These are phyloP conservation scores for Apis cerana DNA, from an alignment of 1,140 invertebrate species.

Conservation along the genomic window DNA sequence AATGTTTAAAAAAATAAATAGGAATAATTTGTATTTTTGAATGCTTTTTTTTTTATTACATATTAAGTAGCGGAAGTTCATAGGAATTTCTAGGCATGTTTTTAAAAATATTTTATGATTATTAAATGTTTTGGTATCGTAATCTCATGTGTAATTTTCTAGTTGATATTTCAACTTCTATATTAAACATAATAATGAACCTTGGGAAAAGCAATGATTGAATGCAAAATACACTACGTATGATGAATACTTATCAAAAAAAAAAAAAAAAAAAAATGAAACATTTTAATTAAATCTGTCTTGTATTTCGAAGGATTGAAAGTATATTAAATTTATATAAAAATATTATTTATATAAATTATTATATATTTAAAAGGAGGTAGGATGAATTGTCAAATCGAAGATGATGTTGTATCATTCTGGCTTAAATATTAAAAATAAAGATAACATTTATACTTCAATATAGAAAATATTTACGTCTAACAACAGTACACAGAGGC, in stretches of 20 bases:
- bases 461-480: background rate
- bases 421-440: background rate
- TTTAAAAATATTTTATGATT: background rate
- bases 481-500: conserved; percentile 20
- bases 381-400: background rate
- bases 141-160: background rate
- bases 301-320: no score
- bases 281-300: background rate
- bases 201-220: background rate
- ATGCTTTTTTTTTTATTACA: no score
- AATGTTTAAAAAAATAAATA: no score
- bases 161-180: background rate
- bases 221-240: background rate
- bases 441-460: background rate
- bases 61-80: no score
- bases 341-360: no score
- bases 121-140: background rate
- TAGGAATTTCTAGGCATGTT: background rate
- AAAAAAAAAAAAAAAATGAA: background rate
- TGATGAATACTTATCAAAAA: background rate
- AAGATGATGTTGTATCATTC: background rate
- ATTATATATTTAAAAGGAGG: background rate
- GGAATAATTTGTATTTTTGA: no score
- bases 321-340: no score
- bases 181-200: background rate